Evolutionary conservation across 2,888 invertebrate genomes (phyloP).

Genomic region (Flabesymbios commensalis): DNA sequence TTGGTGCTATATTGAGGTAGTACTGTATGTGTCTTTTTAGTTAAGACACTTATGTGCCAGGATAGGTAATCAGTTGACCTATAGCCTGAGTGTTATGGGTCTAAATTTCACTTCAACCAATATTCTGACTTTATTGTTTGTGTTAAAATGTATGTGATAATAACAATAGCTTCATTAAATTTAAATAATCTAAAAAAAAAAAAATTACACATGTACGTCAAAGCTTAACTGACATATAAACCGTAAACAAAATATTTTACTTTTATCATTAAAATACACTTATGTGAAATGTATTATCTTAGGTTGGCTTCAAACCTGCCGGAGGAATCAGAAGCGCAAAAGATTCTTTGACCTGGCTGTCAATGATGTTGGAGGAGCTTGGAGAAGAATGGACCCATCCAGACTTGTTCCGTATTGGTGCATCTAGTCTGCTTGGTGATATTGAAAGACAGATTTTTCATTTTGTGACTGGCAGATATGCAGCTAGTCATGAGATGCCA

Average conservation of each 20-base stretch:
- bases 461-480: constrained; percentile 57
- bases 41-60: no score
- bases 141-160: no score
- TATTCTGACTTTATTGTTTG: no score
- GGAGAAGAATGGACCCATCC: constrained; percentile 84
- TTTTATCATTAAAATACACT: neutral
- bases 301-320: constrained; percentile 97
- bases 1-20: no score
- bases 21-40: no score
- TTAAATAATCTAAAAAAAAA: no score
- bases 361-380: constrained; percentile 80
- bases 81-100: no score
- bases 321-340: constrained; percentile 87
- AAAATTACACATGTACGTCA: no score
- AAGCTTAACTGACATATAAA: no score
- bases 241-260: neutral
- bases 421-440: constrained; percentile 84
- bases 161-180: no score
- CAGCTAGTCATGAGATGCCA: constrained; percentile 56
- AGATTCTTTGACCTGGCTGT: constrained; percentile 86
- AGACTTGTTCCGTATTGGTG: constrained; percentile 87
- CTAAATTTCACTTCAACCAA: no score
- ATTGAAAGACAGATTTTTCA: constrained; percentile 67
- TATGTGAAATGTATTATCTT: neutral
- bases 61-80: no score